phyloP scores from a whole-genome alignment of 1,140 invertebrate species.

The Potamilus streckersoni region DNA sequence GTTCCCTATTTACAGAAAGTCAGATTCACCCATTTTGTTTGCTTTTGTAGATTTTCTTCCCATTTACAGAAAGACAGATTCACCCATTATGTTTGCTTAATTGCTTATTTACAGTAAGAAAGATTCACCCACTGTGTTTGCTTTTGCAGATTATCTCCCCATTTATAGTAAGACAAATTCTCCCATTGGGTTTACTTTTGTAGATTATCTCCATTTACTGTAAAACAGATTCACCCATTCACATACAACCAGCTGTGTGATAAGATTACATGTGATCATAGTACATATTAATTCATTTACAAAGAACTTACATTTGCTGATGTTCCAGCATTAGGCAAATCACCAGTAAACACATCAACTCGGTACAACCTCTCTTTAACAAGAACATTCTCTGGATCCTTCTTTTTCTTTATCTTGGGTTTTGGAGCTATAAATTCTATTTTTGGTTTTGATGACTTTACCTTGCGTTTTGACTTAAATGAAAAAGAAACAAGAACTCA shows the following conservation, averaged over 20 bases:
- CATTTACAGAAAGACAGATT: too few species aligned
- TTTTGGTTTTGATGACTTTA: constrained; percentile 35
- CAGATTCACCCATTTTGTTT: too few species aligned
- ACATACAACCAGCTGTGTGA: not conserved
- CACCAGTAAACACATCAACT: constrained; percentile 52
- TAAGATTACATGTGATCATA: not conserved
- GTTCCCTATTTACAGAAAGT: too few species aligned
- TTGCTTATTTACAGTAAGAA: too few species aligned
- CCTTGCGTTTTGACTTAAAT: constrained; percentile 32
- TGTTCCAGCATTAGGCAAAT: constrained; percentile 42
- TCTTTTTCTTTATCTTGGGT: constrained; percentile 38
- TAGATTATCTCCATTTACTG: too few species aligned
- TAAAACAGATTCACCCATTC: not conserved
- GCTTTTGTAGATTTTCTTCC: too few species aligned
- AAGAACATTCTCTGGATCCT: constrained; percentile 30
- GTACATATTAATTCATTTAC: not conserved
- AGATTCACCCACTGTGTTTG: not conserved
- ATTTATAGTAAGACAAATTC: too few species aligned
- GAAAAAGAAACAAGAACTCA: not conserved
- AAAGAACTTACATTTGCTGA: constrained; percentile 48
- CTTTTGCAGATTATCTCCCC: not conserved
- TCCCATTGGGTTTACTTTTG: too few species aligned
- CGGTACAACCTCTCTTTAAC: constrained; percentile 47
- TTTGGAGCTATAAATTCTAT: constrained; percentile 55
- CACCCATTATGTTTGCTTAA: too few species aligned